Base-by-base conservation (phyloP, 2,113 vertebrate genomes). In the Papio anubis region DNA sequence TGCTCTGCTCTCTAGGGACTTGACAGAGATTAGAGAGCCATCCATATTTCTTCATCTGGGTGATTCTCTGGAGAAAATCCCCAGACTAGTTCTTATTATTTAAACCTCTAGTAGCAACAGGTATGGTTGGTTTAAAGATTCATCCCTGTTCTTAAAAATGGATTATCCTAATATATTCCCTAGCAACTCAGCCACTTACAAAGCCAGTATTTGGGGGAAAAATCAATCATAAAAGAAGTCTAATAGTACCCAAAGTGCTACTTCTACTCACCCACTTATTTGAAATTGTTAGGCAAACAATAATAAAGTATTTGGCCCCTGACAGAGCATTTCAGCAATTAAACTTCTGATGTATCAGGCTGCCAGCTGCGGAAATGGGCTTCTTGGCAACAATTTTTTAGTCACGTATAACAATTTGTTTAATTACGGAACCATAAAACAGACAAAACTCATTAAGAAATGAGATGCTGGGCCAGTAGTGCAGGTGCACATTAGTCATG, bases 401-500 rank as follows among this genome's bases (percentile, higher is more conserved):
- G 82, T 92, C 97, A 82, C 95, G 97, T 98, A 75, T 91, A 95
- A 96, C 92, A 97, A 91, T 98, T 94, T 96, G 78, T 73, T 97
- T 96, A 97, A 95, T 97, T 97, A 83, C 45, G 95, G 93, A 97
- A 81, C 73, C 96, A 93, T 97, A 91, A 95, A 97, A 57, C 88
- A 98, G 97, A 87, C 45, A 85, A 73, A 96, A 92, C 23, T 96
- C 97, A 97, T 96, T 88, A 96, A 93, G 94, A 98, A 92, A 27
- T 85, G 79, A 83, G 30, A 80, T 84, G 73, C 55, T 10, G 66
- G 50, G 85, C 25, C 88, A 12, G 0, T 1, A 73, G 61, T 79
- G 45, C 59, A 96, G 97, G 89, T 81, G 64, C 30, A 55, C n/a
- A 14, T 95, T 94, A 94, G 92, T 94, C 2, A 27, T 86, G 73